These are phyloP conservation scores for Drosophila punjabiensis DNA, from an alignment of 1,140 invertebrate genomes.

Conservation along the genomic window DNA sequence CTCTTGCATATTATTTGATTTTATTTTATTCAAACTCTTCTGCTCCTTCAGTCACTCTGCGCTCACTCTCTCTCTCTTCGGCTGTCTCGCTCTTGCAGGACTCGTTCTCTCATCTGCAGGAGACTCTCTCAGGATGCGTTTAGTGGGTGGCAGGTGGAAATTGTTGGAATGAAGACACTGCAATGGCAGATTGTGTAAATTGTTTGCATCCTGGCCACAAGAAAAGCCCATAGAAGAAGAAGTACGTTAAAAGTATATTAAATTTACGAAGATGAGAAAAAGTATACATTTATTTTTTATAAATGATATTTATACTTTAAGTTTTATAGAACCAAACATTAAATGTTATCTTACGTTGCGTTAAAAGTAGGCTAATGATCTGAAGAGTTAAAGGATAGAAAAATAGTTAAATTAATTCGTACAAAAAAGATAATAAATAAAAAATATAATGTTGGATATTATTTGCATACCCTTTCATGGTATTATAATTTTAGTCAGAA, in stretches of 20 bases:
- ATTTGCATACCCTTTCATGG: no score
- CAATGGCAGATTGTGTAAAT: conserved; percentile 78
- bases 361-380: no score
- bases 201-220: conserved; percentile 74
- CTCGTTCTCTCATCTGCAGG: conserved; percentile 18
- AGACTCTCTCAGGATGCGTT: conserved; percentile 17
- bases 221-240: conserved; percentile 16
- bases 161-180: conserved; percentile 32
- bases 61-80: conserved; percentile 17
- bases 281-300: neutral
- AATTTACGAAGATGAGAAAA: neutral
- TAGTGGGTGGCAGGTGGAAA: neutral
- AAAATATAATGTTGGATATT: no score
- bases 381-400: no score
- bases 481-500: no score
- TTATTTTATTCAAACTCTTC: conserved; percentile 70
- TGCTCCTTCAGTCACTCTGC: conserved; percentile 49
- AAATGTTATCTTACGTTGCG: no score
- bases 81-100: conserved; percentile 16
- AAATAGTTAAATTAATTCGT: no score
- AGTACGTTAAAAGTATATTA: neutral
- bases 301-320: neutral
- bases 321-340: no score
- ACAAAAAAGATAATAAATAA: no score
- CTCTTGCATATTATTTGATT: conserved; percentile 79